A percentile compares a stretch with the other conserved stretches of the same genome.
Evolutionary conservation across 2,113 vertebrate genomes (phyloP).

Genomic region (Mobula hypostoma): DNA sequence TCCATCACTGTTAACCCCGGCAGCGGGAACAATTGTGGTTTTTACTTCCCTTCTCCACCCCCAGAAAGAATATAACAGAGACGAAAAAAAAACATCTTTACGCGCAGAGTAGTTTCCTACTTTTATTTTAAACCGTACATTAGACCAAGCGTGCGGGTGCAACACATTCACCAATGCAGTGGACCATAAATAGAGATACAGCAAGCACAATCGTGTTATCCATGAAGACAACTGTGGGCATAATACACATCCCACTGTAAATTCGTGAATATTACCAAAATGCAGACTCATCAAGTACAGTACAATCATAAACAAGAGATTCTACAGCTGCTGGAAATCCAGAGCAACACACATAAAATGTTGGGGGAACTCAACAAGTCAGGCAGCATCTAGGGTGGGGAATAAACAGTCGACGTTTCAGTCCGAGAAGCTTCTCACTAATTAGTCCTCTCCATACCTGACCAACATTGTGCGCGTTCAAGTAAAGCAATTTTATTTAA

Average conservation of each 20-base stretch:
- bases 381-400: too few species aligned
- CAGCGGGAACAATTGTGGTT: neutral
- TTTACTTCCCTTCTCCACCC: slow-evolving; percentile 20
- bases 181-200: too few species aligned
- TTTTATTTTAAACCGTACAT: neutral
- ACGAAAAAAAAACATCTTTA: neutral
- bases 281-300: neutral
- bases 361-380: too few species aligned
- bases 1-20: slow-evolving; percentile 24
- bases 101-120: slow-evolving; percentile 11
- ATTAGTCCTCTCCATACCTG: too few species aligned
- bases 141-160: neutral
- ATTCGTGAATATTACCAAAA: neutral
- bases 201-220: too few species aligned
- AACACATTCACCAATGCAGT: neutral
- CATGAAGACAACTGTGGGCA: too few species aligned
- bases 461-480: neutral
- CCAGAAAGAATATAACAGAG: neutral
- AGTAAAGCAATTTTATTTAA: neutral
- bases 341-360: too few species aligned
- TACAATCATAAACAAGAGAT: too few species aligned
- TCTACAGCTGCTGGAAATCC: too few species aligned
- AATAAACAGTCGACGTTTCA: too few species aligned
- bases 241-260: neutral
- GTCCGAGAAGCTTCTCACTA: too few species aligned